Conservation (phyloP, 2,888 invertebrate genomes). For the Acronicta leporina region DNA sequence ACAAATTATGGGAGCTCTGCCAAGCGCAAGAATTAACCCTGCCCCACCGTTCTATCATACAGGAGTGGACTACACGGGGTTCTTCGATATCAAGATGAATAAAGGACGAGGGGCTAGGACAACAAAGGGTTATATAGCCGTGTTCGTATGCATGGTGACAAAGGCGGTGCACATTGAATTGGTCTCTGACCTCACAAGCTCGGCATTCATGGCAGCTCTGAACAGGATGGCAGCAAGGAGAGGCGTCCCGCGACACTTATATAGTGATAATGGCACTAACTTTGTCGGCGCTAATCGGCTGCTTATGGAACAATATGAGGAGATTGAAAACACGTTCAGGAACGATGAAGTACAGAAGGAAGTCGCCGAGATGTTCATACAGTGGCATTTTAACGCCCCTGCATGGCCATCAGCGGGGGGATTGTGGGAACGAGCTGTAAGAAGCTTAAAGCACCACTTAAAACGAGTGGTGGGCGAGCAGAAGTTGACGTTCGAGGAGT, state of each 20-base stretch:
- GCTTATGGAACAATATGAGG: neutral
- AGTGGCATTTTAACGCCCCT: neutral
- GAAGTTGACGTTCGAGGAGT: too few species aligned
- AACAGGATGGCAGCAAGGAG: conserved; percentile 4
- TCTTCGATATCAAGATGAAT: conserved; percentile 14
- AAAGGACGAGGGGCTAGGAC: conserved; percentile 11
- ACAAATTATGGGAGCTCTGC: conserved; percentile 15
- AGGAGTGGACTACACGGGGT: conserved; percentile 19
- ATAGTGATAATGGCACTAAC: conserved; percentile 14
- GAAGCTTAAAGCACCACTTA: conserved; percentile 1
- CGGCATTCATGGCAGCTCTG: conserved; percentile 12
- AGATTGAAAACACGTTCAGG: neutral
- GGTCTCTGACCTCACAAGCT: conserved; percentile 7
- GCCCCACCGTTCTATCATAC: conserved; percentile 12
- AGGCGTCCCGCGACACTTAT: conserved; percentile 5
- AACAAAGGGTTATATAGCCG: conserved; percentile 11
- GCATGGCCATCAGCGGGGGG: conserved; percentile 5
- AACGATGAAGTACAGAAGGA: neutral
- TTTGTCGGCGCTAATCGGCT: conserved; percentile 9
- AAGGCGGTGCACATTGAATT: conserved; percentile 17
- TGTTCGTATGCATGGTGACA: conserved; percentile 17
- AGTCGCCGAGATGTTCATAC: neutral
- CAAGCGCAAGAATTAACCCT: conserved; percentile 3
- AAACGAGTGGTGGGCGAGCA: too few species aligned
- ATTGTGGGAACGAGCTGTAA: neutral